Evolutionary conservation across 2,888 invertebrate species (phyloP).

Genomic region (Dolichopus griseipennis): DNA sequence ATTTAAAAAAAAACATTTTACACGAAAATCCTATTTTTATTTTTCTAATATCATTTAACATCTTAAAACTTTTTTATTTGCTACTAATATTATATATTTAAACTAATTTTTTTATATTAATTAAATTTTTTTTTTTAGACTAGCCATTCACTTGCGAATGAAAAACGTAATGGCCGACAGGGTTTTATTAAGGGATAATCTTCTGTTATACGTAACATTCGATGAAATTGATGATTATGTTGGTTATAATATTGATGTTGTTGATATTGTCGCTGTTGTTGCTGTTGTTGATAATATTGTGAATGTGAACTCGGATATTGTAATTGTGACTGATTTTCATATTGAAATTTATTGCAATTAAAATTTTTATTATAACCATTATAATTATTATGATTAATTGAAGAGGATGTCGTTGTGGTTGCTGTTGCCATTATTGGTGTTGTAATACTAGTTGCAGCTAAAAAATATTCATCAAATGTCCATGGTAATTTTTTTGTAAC

Average conservation of each 20-base stretch:
- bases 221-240: slow-evolving; percentile 15
- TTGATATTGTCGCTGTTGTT: slow-evolving; percentile 27
- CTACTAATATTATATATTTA: not conserved
- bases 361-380: not conserved
- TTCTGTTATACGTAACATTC: slow-evolving; percentile 21
- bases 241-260: slow-evolving; percentile 28
- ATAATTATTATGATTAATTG: not conserved
- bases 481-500: slow-evolving; percentile 17
- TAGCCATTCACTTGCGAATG: slow-evolving; percentile 43
- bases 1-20: too few relatives aligned
- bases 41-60: too few relatives aligned
- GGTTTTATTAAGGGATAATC: slow-evolving; percentile 39
- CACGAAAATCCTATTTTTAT: too few relatives aligned
- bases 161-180: slow-evolving; percentile 40
- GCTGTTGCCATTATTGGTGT: not conserved
- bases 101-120: not conserved
- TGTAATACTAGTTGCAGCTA: not conserved
- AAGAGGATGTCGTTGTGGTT: not conserved
- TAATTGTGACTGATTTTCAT: slow-evolving; percentile 13
- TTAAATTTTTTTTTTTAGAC: slow-evolving; percentile 27
- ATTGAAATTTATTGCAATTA: not conserved
- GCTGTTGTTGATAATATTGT: slow-evolving; percentile 24
- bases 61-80: too few relatives aligned
- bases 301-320: slow-evolving; percentile 7
- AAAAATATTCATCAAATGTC: slow-evolving; percentile 8